These are phyloP conservation scores for Microplitis demolitor DNA, from an alignment of 1,140 invertebrate species.

Conservation along the genomic window DNA sequence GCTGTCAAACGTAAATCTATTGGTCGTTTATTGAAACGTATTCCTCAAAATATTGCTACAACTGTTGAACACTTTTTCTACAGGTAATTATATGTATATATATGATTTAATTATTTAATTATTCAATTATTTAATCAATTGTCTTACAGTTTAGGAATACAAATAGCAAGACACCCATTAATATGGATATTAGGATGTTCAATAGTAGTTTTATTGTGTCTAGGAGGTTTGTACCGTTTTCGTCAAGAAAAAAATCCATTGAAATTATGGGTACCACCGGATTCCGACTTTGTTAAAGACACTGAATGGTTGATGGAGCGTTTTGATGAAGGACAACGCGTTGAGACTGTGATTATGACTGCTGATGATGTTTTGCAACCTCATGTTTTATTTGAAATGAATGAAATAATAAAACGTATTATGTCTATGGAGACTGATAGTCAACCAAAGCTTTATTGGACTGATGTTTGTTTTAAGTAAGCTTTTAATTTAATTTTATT, in stretches of 20 bases:
- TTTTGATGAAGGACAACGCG: constrained; percentile 68
- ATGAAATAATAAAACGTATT: constrained; percentile 52
- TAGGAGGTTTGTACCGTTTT: constrained; percentile 50
- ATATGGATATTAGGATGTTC: constrained; percentile 51
- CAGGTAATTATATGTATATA: not conserved
- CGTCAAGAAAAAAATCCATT: constrained; percentile 69
- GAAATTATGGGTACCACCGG: constrained; percentile 73
- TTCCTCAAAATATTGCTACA: not conserved
- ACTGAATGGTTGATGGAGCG: constrained; percentile 75
- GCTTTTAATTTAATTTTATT: constrained; percentile 32
- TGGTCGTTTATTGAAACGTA: not conserved
- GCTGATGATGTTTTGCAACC: constrained; percentile 72
- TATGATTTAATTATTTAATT: not conserved
- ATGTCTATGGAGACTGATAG: constrained; percentile 33
- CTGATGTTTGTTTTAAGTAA: constrained; percentile 72
- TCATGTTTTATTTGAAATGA: constrained; percentile 56
- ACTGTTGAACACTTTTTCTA: constrained; percentile 12
- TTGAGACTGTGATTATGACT: constrained; percentile 68
- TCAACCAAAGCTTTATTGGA: constrained; percentile 57
- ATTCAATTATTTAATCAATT: not conserved
- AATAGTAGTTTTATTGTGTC: constrained; percentile 50
- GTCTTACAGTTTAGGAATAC: constrained; percentile 46
- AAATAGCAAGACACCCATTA: constrained; percentile 46
- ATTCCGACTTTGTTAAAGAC: constrained; percentile 71
- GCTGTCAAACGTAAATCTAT: not conserved